Evolutionary conservation across 2,113 vertebrate genomes (phyloP), one percentile per base, ranked within the genome.

Genomic region (Ahaetulla prasina): DNA sequence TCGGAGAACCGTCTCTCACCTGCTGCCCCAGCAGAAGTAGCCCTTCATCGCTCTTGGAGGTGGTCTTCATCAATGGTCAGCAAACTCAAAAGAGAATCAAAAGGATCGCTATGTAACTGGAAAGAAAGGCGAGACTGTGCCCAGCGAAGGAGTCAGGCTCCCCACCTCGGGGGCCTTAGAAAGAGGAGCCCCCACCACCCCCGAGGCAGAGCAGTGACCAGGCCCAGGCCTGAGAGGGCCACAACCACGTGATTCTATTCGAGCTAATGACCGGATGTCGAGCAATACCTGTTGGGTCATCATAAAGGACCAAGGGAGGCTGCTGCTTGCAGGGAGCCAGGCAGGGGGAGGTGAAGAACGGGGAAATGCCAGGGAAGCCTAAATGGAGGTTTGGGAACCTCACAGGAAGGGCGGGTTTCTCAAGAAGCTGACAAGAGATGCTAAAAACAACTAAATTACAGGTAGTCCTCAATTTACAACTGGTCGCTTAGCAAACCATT

Each of bases 11-110:
- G 12, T 3, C 63, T 16, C 60, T 35, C n/a, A 0, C 5, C 30
- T n/a, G 27, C 30, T 16, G 63, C 11, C 63, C 60, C 8, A 12
- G 57, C 57, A 9, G 8, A 11, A 55, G 7, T 2, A 10, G 55
- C 23, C 23, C 0, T 12, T 27, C 5, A 45, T 45, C 0, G 27
- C 60, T 27, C 55, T 3, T 9, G 0, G 23, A 3, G 3, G 23
- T 8, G 23, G 0, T 30, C 0, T 14, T n/a, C 14, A n/a, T 60
- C 57, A 27, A 3, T n/a, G n/a, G n/a, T n/a, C n/a, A n/a, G n/a
- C n/a, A 16, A 68, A 18, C 12, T 68, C 14, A 0, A 16, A n/a
- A 68, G 30, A 10, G 2, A 63, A 14, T 14, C 2, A 2, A 74
- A 39, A n/a, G 68, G n/a, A 8, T 5, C 2, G 27, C 27, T 11